Evolutionary conservation across 2,888 invertebrate genomes (phyloP).

Genomic region (Parnassius smintheus): DNA sequence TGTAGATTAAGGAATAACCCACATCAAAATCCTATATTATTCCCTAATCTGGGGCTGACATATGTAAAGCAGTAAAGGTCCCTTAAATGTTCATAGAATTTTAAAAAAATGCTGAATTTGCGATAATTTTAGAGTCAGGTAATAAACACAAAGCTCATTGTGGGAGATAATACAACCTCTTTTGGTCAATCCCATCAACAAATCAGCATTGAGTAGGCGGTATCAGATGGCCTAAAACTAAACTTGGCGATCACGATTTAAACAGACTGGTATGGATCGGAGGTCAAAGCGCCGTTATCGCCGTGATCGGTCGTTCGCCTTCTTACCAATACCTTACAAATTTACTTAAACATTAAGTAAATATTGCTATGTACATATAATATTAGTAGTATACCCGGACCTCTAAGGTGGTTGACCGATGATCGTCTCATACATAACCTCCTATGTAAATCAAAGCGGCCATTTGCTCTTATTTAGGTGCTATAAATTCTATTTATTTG

Average conservation of each 20-base stretch:
- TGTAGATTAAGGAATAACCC: too few species aligned
- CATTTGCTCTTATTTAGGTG: too few species aligned
- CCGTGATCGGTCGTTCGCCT: conserved; percentile 50
- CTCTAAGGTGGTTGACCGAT: conserved; percentile 31
- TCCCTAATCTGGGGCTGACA: too few species aligned
- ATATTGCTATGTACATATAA: conserved; percentile 39
- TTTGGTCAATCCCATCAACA: conserved; percentile 30
- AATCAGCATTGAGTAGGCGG: conserved; percentile 31
- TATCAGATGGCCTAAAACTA: conserved; percentile 14
- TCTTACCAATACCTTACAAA: conserved; percentile 32
- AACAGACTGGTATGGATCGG: conserved; percentile 32
- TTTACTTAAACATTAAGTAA: conserved; percentile 43
- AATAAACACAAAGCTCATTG: background rate
- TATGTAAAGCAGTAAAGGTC: too few species aligned
- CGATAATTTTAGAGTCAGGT: too few species aligned
- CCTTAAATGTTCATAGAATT: too few species aligned
- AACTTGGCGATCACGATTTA: conserved; percentile 40
- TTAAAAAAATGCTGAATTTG: too few species aligned
- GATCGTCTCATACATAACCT: conserved; percentile 20
- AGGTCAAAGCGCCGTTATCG: conserved; percentile 52
- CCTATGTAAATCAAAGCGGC: background rate
- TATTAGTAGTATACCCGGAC: conserved; percentile 24
- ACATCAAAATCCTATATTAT: too few species aligned
- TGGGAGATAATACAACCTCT: background rate
- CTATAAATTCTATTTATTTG: background rate